Evolutionary conservation across 35 echinoderm and acorn worm genomes (phyloP), one percentile per base, ranked within the genome.

Genomic region (Eucidaris tribuloides): DNA sequence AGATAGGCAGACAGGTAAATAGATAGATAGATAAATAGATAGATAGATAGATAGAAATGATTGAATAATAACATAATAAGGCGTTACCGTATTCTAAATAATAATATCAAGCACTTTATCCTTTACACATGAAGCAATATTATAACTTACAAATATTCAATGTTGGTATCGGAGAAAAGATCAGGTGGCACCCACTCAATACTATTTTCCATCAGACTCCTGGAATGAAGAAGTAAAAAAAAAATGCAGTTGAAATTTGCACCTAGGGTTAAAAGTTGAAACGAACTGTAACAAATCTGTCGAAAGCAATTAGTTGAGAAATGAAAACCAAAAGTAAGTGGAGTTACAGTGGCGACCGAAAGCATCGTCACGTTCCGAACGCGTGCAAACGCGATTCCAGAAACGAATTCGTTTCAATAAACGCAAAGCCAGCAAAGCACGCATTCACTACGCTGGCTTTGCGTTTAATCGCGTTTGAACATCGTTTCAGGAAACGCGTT

Each of bases 71-170:
- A n/a, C n/a, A n/a, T n/a, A n/a, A n/a, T n/a, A n/a, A n/a, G n/a
- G n/a, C n/a, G n/a, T n/a, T n/a, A n/a, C n/a, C n/a, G n/a, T n/a
- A n/a, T n/a, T n/a, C n/a, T n/a, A n/a, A n/a, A n/a, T n/a, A n/a
- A n/a, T n/a, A n/a, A n/a, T n/a, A n/a, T n/a, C n/a, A n/a, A n/a
- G n/a, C n/a, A n/a, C n/a, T n/a, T n/a, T n/a, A n/a, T n/a, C n/a
- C n/a, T n/a, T n/a, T n/a, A n/a, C 30, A 72, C 9, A 41, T 3
- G 19, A 36, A 43, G 17, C 17, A 9, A 57, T 77, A 38, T 5
- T 48, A 0, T n/a, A 64, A 96, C 93, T 96, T 68, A 96, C 93
- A 96, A 72, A 59, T 91, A 96, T 77, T 87, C 78, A 58, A 96
- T 90, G 23, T 84, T 96, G 23, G 88, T 80, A 48, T 72, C 62